These are phyloP conservation scores for Lithophane leautieri DNA, from an alignment of 2,888 invertebrate species.

Conservation along the genomic window DNA sequence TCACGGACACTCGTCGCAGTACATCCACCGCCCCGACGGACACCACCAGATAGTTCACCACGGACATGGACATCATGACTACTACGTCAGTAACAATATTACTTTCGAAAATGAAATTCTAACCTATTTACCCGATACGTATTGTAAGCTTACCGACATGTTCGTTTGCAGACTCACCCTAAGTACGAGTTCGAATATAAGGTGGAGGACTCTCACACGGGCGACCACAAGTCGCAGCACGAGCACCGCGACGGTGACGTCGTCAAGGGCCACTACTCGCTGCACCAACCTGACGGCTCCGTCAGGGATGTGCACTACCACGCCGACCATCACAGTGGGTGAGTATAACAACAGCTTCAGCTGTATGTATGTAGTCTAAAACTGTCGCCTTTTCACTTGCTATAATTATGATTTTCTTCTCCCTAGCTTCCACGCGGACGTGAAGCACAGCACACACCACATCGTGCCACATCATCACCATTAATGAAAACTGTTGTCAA, in stretches of 20 bases:
- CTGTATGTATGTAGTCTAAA: no score
- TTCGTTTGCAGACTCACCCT: conserved; percentile 78
- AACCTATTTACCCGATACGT: not conserved
- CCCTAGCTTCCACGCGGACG: conserved; percentile 76
- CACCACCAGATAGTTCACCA: conserved; percentile 75
- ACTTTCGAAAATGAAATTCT: not conserved
- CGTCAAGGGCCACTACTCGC: conserved; percentile 77
- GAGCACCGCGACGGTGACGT: conserved; percentile 86
- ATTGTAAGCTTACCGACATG: not conserved
- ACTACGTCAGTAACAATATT: conserved; percentile 38
- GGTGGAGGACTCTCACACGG: conserved; percentile 88
- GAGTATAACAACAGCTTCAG: not conserved
- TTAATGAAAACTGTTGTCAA: conserved; percentile 35
- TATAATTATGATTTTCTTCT: conserved; percentile 13
- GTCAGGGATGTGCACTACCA: conserved; percentile 88
- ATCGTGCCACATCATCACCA: conserved; percentile 71
- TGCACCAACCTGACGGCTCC: conserved; percentile 88
- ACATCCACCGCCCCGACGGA: conserved; percentile 75
- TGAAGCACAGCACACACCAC: conserved; percentile 74
- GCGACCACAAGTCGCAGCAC: conserved; percentile 87
- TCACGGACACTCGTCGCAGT: conserved; percentile 63
- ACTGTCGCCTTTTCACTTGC: not conserved
- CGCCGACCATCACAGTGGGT: conserved; percentile 74
- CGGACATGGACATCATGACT: conserved; percentile 69
- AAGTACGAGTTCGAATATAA: conserved; percentile 89